Conservation (phyloP, 1,140 invertebrate species). For the Rhynchophorus ferrugineus region DNA sequence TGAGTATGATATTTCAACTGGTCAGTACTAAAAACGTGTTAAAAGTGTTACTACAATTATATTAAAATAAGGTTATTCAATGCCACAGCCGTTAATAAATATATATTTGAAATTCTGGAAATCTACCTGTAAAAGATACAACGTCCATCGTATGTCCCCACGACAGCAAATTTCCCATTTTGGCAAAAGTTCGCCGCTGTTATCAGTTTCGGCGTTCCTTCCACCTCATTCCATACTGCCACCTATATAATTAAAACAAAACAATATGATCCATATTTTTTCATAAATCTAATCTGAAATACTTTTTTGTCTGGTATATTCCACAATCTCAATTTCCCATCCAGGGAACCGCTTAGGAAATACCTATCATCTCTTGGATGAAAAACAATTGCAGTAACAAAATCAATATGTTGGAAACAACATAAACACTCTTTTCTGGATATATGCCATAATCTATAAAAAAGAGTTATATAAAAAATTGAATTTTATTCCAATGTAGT, state of each 20-base stretch:
- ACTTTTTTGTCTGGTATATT: slow-evolving; percentile 98
- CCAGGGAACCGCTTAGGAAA: slow-evolving; percentile 90
- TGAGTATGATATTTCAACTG: slow-evolving; percentile 97
- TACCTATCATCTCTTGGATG: slow-evolving; percentile 94
- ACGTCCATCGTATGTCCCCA: slow-evolving; percentile 95
- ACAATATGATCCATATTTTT: background rate
- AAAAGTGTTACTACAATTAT: too few species aligned
- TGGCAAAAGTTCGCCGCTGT: slow-evolving; percentile 97
- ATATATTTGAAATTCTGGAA: too few species aligned
- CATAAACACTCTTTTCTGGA: slow-evolving; percentile 94
- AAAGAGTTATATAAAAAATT: too few species aligned
- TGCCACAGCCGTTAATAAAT: too few species aligned
- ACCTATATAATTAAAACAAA: slow-evolving; percentile 42
- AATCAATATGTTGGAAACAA: slow-evolving; percentile 98
- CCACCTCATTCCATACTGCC: slow-evolving; percentile 95
- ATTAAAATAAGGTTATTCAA: too few species aligned
- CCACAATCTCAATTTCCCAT: slow-evolving; percentile 96
- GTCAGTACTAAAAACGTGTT: slow-evolving; percentile 65
- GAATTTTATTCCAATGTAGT: too few species aligned
- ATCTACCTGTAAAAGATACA: slow-evolving; percentile 86
- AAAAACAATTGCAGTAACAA: slow-evolving; percentile 97
- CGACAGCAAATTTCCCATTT: slow-evolving; percentile 96
- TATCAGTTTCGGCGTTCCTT: slow-evolving; percentile 88
- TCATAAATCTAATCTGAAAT: background rate
- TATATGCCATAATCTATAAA: slow-evolving; percentile 80